These are phyloP conservation scores for Myiotriccus ornatus DNA, from an alignment of 2,797 vertebrate species.

Conservation along the genomic window DNA sequence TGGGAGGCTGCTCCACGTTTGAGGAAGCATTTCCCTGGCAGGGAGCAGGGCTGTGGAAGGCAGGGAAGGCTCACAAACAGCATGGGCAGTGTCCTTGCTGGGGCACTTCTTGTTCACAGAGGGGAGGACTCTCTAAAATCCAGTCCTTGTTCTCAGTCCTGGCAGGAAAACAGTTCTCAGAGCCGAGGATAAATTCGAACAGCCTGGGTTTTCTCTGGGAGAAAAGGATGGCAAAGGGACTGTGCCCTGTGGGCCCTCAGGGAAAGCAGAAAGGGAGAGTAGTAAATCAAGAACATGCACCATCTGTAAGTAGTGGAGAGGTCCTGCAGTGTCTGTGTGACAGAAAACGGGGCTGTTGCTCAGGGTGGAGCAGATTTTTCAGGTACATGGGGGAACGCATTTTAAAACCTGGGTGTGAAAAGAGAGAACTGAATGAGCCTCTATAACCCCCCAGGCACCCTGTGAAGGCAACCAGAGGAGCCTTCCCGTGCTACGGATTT, in stretches of 20 bases:
- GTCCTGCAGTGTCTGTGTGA: neutral
- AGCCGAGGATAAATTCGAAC: neutral
- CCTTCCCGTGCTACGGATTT: neutral
- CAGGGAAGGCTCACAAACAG: neutral
- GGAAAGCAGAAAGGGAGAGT: neutral
- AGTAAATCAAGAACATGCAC: neutral
- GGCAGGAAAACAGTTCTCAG: neutral
- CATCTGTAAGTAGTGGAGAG: accelerated
- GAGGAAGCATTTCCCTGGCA: neutral
- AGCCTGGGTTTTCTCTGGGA: neutral
- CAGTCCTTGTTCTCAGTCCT: neutral
- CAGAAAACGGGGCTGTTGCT: neutral
- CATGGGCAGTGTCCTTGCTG: neutral
- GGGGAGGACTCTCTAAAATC: neutral
- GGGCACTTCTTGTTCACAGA: neutral
- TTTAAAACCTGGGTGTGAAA: neutral
- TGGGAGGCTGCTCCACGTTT: accelerated
- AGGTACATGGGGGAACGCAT: neutral
- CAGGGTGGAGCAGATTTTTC: neutral
- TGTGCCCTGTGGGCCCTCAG: neutral
- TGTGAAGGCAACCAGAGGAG: neutral
- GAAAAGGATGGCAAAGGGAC: neutral
- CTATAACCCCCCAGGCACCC: neutral
- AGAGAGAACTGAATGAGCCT: neutral
- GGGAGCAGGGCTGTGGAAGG: neutral